phyloP scores from a whole-genome alignment of 2,797 vertebrate species.

The Pterois miles region DNA sequence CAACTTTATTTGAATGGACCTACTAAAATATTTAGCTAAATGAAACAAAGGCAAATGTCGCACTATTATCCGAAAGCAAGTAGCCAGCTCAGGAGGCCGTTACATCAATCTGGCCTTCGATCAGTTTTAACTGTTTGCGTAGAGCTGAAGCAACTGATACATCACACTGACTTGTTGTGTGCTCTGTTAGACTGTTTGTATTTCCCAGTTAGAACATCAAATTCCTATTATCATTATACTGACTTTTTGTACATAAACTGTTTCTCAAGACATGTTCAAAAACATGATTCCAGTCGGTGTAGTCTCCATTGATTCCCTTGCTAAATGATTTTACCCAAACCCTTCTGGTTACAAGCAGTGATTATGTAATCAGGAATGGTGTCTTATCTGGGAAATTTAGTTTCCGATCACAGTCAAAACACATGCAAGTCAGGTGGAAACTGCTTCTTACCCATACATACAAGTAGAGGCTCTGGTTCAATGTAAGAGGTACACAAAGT shows the following conservation, averaged over 20 bases:
- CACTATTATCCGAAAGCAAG: not conserved
- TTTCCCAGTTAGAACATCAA: not conserved
- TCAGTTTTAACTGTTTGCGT: not conserved
- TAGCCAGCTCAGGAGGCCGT: not conserved
- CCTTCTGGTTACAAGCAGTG: not conserved
- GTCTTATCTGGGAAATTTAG: not conserved
- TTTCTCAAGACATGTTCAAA: not conserved
- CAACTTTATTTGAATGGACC: not conserved
- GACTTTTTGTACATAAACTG: not conserved
- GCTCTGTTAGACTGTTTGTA: not conserved
- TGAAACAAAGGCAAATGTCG: not conserved
- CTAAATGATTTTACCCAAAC: not conserved
- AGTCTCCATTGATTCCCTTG: not conserved
- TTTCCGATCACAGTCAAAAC: not conserved
- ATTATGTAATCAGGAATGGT: not conserved
- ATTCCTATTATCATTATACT: not conserved
- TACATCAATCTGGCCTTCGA: not conserved
- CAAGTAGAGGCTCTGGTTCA: not conserved
- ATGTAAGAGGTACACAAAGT: not conserved
- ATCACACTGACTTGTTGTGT: not conserved
- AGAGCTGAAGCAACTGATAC: not conserved
- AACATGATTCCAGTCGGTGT: not conserved
- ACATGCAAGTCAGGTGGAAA: constrained; percentile 4
- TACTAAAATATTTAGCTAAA: not conserved
- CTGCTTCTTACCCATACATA: not conserved